These are phyloP conservation scores for Diplazon laetatorius DNA, from an alignment of 2,888 invertebrate genomes.

Conservation along the genomic window DNA sequence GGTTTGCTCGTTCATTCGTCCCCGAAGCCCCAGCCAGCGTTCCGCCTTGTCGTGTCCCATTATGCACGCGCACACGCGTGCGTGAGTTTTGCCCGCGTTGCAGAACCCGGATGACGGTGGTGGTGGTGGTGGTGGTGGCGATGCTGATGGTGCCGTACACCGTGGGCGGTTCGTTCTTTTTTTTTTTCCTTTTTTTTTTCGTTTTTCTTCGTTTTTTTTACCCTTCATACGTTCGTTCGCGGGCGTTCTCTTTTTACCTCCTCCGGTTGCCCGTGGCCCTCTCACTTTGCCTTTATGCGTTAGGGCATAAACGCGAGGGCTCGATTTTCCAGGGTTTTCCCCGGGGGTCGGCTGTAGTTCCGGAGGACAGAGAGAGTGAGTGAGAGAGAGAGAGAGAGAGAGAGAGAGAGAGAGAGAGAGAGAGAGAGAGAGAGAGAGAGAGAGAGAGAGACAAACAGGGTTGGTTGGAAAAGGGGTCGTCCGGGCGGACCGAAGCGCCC, in stretches of 20 bases:
- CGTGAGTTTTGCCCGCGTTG: constrained; percentile 71
- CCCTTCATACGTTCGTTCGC: constrained; percentile 45
- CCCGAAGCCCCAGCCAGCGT: constrained; percentile 21
- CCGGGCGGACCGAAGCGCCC: constrained; percentile 64
- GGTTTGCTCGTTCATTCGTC: constrained; percentile 31
- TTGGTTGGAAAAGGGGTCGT: constrained; percentile 63
- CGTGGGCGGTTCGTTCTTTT: too few species aligned
- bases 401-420: constrained; percentile 51
- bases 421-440: too few species aligned
- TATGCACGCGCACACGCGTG: constrained; percentile 70
- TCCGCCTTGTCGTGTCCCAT: constrained; percentile 47
- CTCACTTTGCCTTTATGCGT: constrained; percentile 25
- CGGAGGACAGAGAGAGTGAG: constrained; percentile 68
- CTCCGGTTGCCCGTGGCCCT: not conserved
- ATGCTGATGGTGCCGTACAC: too few species aligned
- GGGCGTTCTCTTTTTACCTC: constrained; percentile 24
- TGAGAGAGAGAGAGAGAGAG: constrained; percentile 14
- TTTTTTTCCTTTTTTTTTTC: too few species aligned
- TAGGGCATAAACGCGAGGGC: constrained; percentile 66
- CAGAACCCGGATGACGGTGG: not conserved
- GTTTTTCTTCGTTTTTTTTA: too few species aligned
- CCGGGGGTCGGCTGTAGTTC: constrained; percentile 78
- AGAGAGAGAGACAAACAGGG: constrained; percentile 66
- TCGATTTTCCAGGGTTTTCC: constrained; percentile 82
- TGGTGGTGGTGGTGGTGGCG: constrained; percentile 1